Evolutionary conservation across 2,797 vertebrate species (phyloP).

Genomic region (Fistularia tabacaria): DNA sequence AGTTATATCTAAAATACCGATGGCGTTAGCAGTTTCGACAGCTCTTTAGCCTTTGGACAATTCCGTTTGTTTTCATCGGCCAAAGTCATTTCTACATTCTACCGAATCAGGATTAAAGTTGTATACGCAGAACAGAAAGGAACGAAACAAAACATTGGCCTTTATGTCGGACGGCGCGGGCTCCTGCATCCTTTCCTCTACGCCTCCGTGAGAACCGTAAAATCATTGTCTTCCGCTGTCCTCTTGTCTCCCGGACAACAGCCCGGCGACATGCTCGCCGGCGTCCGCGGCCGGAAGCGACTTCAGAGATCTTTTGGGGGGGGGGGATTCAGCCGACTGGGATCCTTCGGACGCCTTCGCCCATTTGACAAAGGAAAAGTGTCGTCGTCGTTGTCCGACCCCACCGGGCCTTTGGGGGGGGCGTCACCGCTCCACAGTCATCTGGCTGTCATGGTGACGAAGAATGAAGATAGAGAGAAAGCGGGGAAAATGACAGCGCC

Average conservation of each 20-base stretch:
- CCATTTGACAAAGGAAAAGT: background rate
- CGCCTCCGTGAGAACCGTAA: constrained; percentile 2
- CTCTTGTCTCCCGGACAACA: no score
- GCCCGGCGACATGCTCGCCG: no score
- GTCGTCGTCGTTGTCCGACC: constrained; percentile 16
- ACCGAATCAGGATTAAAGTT: background rate
- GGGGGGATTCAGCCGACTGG: background rate
- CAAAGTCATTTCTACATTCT: no score
- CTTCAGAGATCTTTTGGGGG: no score
- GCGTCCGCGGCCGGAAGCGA: no score
- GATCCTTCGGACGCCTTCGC: constrained; percentile 19
- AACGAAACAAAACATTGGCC: constrained; percentile 2
- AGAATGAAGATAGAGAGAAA: constrained; percentile 3
- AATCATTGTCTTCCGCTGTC: background rate
- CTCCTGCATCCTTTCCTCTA: constrained; percentile 11
- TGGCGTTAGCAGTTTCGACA: background rate
- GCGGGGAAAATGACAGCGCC: background rate
- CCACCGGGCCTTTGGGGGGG: constrained; percentile 9
- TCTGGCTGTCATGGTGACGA: constrained; percentile 21
- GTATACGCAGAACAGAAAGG: background rate
- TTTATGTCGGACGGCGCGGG: constrained; percentile 7
- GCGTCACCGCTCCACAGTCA: constrained; percentile 52
- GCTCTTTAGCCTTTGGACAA: no score
- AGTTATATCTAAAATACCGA: background rate
- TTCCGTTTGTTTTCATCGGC: no score